These are phyloP conservation scores for Ooceraea biroi DNA, from an alignment of 1,140 invertebrate species.

Conservation along the genomic window DNA sequence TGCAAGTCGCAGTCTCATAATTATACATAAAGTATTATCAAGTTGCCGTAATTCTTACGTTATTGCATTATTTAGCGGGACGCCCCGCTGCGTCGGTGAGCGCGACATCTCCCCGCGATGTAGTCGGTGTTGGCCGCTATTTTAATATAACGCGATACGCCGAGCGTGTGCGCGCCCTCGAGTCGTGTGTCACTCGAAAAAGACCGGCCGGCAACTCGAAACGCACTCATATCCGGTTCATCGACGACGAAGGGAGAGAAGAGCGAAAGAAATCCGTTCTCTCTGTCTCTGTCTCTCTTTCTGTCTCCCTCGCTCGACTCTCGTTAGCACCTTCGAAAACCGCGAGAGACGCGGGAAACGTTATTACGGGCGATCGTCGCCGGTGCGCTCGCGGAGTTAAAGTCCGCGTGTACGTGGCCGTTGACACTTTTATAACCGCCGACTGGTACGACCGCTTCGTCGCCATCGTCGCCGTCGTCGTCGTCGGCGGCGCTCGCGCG, in stretches of 20 bases:
- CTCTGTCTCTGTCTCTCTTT: not conserved
- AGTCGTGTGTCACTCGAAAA: conserved; percentile 60
- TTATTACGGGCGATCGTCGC: conserved; percentile 34
- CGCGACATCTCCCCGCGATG: conserved; percentile 77
- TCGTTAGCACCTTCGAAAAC: conserved; percentile 51
- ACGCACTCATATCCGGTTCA: conserved; percentile 11
- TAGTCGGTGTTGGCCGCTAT: conserved; percentile 63
- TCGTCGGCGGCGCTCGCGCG: not conserved
- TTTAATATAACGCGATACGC: conserved; percentile 71
- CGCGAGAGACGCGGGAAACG: not conserved
- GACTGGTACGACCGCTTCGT: conserved; percentile 69
- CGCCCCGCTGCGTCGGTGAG: conserved; percentile 77
- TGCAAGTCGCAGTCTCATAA: conserved; percentile 74
- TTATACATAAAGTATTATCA: conserved; percentile 86
- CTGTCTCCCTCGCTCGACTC: not conserved
- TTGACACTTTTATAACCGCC: conserved; percentile 57
- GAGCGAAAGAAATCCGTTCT: not conserved
- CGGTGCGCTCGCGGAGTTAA: conserved; percentile 3
- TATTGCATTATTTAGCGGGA: conserved; percentile 85
- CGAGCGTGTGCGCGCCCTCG: conserved; percentile 56
- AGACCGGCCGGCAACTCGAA: conserved; percentile 36
- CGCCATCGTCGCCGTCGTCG: conserved; percentile 31
- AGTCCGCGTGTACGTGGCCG: conserved; percentile 4
- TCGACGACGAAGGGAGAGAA: not conserved
- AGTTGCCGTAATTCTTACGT: conserved; percentile 84